These are phyloP conservation scores for Sinhomidia bicolor DNA, from an alignment of 2,888 invertebrate species.

Conservation along the genomic window DNA sequence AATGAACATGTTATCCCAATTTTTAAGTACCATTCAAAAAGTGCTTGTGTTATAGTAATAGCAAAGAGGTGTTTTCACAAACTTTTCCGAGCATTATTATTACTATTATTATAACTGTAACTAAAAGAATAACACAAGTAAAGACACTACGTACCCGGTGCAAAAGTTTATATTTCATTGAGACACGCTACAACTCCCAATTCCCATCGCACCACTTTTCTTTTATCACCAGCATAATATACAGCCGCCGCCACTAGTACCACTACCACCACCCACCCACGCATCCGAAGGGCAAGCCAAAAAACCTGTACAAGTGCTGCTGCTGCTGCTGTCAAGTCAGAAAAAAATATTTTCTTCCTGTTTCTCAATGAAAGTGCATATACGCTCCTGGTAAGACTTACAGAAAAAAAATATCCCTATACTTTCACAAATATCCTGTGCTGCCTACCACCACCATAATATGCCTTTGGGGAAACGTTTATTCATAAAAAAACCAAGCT, in stretches of 20 bases:
- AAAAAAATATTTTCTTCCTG: slow-evolving; percentile 28
- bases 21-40: no score
- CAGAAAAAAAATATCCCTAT: not conserved
- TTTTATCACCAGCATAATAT: not conserved
- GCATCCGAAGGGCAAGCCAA: slow-evolving; percentile 34
- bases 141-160: no score
- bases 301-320: not conserved
- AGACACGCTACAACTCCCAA: slow-evolving; percentile 1
- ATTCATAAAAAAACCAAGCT: not conserved
- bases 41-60: no score
- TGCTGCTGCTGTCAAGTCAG: slow-evolving; percentile 3
- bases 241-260: no score
- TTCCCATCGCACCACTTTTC: slow-evolving; percentile 50
- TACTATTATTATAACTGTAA: no score
- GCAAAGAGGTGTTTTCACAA: no score
- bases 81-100: no score
- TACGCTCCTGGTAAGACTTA: not conserved
- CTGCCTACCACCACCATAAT: not conserved
- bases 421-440: not conserved
- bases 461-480: not conserved
- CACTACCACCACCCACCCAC: slow-evolving; percentile 53
- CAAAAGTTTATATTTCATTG: not conserved
- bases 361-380: slow-evolving; percentile 61
- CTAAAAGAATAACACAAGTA: no score
- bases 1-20: no score